Percentiles rank a stretch among this genome's conserved stretches.
phyloP scores from a whole-genome alignment of 1,140 invertebrate species.

The Delia radicum region DNA sequence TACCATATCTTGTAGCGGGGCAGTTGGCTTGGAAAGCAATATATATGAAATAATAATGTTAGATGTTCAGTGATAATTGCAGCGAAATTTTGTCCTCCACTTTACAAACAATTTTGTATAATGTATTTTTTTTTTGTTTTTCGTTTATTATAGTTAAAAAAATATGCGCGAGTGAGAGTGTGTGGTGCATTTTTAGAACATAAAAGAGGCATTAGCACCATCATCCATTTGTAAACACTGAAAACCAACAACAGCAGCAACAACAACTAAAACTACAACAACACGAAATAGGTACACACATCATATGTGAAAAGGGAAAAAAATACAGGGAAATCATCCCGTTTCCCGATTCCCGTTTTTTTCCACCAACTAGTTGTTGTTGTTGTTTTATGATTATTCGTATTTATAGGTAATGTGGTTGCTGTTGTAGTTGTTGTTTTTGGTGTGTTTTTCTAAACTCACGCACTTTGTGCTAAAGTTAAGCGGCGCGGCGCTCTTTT shows the following conservation, averaged over 20 bases:
- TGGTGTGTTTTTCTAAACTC: background rate
- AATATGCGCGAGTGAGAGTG: background rate
- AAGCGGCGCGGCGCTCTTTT: background rate
- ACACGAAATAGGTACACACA: background rate
- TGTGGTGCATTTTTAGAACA: slow-evolving; percentile 10
- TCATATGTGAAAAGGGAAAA: background rate
- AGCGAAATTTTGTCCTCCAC: background rate
- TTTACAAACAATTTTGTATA: background rate
- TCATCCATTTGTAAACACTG: background rate
- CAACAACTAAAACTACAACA: background rate
- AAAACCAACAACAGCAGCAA: background rate
- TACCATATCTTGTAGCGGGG: too few relatives aligned
- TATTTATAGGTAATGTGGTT: background rate
- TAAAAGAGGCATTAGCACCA: slow-evolving; percentile 21
- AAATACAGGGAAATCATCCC: slow-evolving; percentile 31
- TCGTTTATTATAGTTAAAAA: slow-evolving; percentile 14
- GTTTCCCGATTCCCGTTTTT: slow-evolving; percentile 13
- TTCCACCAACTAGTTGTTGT: background rate
- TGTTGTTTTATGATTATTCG: background rate
- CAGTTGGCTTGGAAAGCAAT: too few relatives aligned
- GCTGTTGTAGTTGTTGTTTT: background rate
- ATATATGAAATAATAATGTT: too few relatives aligned
- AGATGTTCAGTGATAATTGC: too few relatives aligned
- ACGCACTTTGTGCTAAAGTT: background rate
- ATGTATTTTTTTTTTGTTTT: background rate